Evolutionary conservation across 2,113 vertebrate genomes (phyloP).

Genomic region (Melozone crissalis): DNA sequence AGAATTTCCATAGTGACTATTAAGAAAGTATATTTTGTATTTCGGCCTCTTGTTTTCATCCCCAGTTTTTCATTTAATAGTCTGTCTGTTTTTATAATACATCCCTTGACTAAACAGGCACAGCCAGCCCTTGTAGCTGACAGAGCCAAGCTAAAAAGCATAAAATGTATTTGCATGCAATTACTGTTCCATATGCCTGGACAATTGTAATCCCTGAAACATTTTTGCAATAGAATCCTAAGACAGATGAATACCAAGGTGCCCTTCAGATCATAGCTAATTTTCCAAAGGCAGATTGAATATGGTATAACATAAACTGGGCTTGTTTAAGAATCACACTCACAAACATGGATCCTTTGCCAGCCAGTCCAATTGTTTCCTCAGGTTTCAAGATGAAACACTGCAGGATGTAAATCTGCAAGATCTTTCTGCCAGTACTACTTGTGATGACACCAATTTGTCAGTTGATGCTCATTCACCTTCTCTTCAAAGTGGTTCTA

Average conservation of each 20-base stretch:
- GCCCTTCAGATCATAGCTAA: not conserved
- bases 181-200: not conserved
- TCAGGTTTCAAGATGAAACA: not conserved
- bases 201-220: not conserved
- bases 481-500: not conserved
- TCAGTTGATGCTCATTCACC: not conserved
- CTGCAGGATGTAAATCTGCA: not conserved
- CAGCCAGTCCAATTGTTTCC: not conserved
- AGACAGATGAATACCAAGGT: slow-evolving; percentile 2
- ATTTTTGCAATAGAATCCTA: not conserved
- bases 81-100: not conserved
- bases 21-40: not conserved
- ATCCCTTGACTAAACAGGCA: not conserved
- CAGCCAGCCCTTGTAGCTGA: not conserved
- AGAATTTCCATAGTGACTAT: not conserved
- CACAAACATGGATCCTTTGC: not conserved
- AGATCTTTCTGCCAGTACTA: not conserved
- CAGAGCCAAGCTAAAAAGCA: not conserved
- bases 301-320: not conserved
- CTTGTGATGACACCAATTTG: not conserved
- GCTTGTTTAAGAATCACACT: not conserved
- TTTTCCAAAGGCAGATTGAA: not conserved
- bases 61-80: not conserved
- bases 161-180: not conserved
- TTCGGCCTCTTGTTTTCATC: not conserved